These are phyloP conservation scores for Ypsolopha sequella DNA, from an alignment of 2,888 invertebrate species.

Conservation along the genomic window DNA sequence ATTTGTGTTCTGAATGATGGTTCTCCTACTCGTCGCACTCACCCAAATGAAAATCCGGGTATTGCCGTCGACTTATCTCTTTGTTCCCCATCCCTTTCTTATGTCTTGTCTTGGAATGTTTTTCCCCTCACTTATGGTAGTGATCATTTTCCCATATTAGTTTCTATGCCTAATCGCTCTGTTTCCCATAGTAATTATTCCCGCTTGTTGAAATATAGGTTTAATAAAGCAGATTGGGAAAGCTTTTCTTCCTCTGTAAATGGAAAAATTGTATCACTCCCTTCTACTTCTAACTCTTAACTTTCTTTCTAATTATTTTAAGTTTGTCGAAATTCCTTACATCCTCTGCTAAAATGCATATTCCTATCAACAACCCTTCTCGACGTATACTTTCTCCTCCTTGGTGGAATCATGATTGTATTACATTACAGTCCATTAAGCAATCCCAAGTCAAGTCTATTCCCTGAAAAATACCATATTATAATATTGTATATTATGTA, in stretches of 20 bases:
- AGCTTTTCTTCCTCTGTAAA: background rate
- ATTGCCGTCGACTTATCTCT: background rate
- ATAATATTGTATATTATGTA: no score
- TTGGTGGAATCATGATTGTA: background rate
- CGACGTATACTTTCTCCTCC: background rate
- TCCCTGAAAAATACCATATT: no score
- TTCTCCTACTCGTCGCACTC: background rate
- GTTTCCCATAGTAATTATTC: background rate
- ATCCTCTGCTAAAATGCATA: no score
- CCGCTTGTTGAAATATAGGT: background rate
- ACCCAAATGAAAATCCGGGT: background rate
- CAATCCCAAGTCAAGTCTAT: no score
- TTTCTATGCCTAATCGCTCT: background rate
- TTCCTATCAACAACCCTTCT: no score
- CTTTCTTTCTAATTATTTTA: no score
- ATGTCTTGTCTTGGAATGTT: background rate
- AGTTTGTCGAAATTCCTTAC: no score
- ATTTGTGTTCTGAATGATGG: background rate
- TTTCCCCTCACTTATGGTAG: background rate
- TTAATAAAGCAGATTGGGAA: background rate
- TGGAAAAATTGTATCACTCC: no score
- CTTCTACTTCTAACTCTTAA: no score
- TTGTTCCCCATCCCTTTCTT: background rate
- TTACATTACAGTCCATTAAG: no score
- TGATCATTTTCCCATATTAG: constrained; percentile 1